phyloP scores from a whole-genome alignment of 2,113 vertebrate species.

The Alosa alosa region DNA sequence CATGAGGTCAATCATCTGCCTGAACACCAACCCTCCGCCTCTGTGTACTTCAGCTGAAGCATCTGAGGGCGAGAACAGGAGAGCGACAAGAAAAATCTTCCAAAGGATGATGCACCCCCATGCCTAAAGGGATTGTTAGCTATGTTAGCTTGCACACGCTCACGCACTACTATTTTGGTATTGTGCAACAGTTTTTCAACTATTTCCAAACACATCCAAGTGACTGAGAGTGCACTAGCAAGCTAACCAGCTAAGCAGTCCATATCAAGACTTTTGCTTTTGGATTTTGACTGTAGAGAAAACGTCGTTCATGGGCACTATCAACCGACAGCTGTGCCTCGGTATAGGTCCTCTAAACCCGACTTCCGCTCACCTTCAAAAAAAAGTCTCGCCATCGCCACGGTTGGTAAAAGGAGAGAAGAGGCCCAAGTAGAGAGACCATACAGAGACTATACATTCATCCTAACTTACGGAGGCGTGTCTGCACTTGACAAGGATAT shows the following conservation, averaged over 20 bases:
- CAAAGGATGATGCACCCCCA: neutral
- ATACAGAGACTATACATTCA: slow-evolving; percentile 23
- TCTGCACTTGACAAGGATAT: slow-evolving; percentile 21
- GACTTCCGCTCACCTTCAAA: neutral
- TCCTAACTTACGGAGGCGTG: slow-evolving; percentile 23
- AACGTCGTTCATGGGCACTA: neutral
- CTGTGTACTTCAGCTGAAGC: neutral
- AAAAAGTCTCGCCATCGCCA: neutral
- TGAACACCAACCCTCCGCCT: neutral
- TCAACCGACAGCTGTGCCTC: neutral
- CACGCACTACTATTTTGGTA: too few relatives aligned
- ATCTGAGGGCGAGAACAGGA: neutral
- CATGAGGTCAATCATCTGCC: neutral
- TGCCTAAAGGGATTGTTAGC: neutral
- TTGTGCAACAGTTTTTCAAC: too few relatives aligned
- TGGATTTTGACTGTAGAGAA: neutral
- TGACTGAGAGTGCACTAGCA: neutral
- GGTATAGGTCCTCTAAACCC: neutral
- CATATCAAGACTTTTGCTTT: neutral
- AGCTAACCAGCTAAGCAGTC: neutral
- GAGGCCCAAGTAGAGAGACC: neutral
- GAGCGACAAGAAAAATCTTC: neutral
- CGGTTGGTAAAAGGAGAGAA: neutral
- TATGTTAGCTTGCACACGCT: neutral
- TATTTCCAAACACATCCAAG: too few relatives aligned